phyloP scores from a whole-genome alignment of 2,888 invertebrate species.

The Colostygia pectinataria region DNA sequence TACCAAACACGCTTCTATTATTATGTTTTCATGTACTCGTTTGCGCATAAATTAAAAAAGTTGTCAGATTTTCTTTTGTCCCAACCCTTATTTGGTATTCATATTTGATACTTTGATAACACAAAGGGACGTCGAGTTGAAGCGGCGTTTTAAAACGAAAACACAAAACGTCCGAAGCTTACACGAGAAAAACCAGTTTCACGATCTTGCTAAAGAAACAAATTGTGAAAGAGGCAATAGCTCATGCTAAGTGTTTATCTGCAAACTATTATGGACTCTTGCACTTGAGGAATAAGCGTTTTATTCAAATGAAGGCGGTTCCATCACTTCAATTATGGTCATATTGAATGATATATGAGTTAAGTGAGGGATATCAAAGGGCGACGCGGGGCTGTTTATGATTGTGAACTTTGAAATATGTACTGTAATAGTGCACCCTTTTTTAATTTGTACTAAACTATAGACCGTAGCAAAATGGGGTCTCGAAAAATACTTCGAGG shows the following conservation, averaged over 20 bases:
- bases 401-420: conserved; percentile 80
- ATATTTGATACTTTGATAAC: conserved; percentile 80
- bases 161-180: conserved; percentile 65
- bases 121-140: conserved; percentile 75
- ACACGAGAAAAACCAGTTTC: conserved; percentile 78
- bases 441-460: conserved; percentile 79
- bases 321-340: conserved; percentile 79
- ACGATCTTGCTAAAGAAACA: conserved; percentile 78
- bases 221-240: conserved; percentile 82
- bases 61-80: conserved; percentile 81
- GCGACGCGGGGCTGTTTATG: conserved; percentile 74
- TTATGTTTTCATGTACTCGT: conserved; percentile 82
- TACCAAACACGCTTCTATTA: conserved; percentile 81
- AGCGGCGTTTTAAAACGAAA: conserved; percentile 65
- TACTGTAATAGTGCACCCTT: conserved; percentile 73
- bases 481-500: conserved; percentile 50
- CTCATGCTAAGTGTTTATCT: conserved; percentile 59
- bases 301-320: conserved; percentile 57
- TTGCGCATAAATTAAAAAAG: conserved; percentile 80
- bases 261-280: conserved; percentile 63
- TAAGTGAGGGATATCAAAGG: conserved; percentile 82
- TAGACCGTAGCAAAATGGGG: conserved; percentile 71
- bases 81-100: conserved; percentile 83
- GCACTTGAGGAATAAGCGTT: conserved; percentile 54
- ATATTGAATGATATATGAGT: conserved; percentile 82